Percentiles rank a stretch among this genome's conserved stretches.
These are phyloP conservation scores for Gavialis gangeticus DNA, from an alignment of 2,113 vertebrate species.

Conservation along the genomic window DNA sequence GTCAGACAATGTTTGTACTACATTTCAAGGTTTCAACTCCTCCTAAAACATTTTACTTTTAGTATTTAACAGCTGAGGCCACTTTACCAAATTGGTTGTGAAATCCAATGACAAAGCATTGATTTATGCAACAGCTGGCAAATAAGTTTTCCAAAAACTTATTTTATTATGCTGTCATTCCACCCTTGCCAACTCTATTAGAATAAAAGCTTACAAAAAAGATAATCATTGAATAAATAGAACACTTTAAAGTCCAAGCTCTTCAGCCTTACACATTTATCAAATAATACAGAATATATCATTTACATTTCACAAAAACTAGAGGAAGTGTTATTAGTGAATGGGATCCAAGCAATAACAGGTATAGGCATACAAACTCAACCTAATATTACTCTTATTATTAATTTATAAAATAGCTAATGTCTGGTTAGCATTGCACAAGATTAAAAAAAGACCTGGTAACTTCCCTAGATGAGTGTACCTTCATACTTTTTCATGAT, in stretches of 20 bases:
- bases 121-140: conserved; percentile 6
- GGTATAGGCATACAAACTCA: neutral
- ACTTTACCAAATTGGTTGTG: neutral
- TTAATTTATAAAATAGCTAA: neutral
- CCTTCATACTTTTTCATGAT: neutral
- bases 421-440: neutral
- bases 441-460: neutral
- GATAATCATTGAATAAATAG: neutral
- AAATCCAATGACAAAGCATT: neutral
- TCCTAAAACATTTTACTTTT: neutral
- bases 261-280: neutral
- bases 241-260: neutral
- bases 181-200: neutral
- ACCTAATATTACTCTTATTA: neutral
- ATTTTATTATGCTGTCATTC: neutral
- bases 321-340: neutral
- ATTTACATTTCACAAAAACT: neutral
- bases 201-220: neutral
- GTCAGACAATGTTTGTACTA: neutral
- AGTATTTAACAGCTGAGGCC: neutral
- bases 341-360: neutral
- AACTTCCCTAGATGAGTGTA: neutral
- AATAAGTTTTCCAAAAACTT: neutral
- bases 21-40: neutral
- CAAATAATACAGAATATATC: neutral